Evolutionary conservation across 2,797 vertebrate species (phyloP), one percentile per base, ranked within the genome.

Genomic region (Malacoraja senta): DNA sequence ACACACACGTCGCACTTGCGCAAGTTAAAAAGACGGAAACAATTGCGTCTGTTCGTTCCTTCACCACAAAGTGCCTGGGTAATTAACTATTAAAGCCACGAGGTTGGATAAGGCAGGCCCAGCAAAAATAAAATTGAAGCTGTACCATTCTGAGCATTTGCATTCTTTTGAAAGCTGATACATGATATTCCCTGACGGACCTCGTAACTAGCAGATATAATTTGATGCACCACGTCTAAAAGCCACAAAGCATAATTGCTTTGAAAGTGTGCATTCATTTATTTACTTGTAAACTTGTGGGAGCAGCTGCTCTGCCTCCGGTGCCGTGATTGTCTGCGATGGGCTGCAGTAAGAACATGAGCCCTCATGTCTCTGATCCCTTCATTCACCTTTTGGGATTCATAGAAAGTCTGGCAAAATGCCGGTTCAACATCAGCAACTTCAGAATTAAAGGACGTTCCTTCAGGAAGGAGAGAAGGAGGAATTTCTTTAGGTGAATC

Each of bases 181-280:
- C 72, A 76, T 44, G 32, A 92, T 92, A 76, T 38, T 92, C 90
- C 71, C 90, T 76, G 90, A 92, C 76, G 90, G 90, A 7, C 35
- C 71, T 61, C 44, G 71, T 92, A 92, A 92, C 90, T 92, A 92
- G 68, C 71, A 92, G 90, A 92, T 92, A 92, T 92, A 92, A 92
- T 92, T 74, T 92, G 90, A 92, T 92, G 90, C 90, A 92, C 90
- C 90, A 53, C n/a, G 90, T 92, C 90, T 74, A 92, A 92, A 92
- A 92, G 90, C 90, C 90, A 92, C 90, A 92, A 91, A 76, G 76
- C 90, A 76, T 76, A 71, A 92, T 92, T 92, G 90, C 90, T 92
- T 92, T 92, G 90, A 92, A 92, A 92, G 71, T 76, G 72, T 92
- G 90, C 68, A n/a, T 92, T 76, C 90, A 92, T 92, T 92, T 92